phyloP scores from a whole-genome alignment of 2,113 vertebrate species.

The Vombatus ursinus region DNA sequence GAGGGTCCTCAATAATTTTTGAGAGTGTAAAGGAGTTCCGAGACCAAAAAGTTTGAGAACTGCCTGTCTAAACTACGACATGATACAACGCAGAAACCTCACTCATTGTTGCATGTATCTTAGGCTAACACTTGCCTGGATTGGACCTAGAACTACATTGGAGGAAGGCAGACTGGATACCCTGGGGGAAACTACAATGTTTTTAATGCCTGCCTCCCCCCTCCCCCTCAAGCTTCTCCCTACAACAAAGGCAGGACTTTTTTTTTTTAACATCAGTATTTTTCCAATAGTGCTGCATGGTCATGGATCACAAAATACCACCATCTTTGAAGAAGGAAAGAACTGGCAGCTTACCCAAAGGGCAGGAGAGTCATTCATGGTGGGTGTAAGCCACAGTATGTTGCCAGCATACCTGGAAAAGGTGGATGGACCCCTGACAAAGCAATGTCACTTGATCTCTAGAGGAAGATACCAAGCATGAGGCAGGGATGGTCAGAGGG shows the following conservation, averaged over 20 bases:
- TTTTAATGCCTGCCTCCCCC: background rate
- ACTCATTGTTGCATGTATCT: background rate
- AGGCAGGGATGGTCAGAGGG: background rate
- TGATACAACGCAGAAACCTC: background rate
- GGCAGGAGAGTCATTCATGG: background rate
- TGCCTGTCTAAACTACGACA: background rate
- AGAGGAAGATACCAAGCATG: background rate
- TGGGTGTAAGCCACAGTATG: background rate
- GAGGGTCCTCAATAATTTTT: background rate
- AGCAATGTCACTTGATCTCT: background rate
- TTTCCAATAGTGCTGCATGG: background rate
- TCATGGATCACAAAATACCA: background rate
- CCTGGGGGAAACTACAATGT: background rate
- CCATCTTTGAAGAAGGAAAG: background rate
- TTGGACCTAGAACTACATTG: background rate
- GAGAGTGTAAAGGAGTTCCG: background rate
- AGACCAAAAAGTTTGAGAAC: background rate
- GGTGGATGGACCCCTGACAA: background rate
- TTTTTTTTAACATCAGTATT: background rate
- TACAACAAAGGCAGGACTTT: background rate
- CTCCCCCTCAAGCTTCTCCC: background rate
- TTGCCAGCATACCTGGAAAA: background rate
- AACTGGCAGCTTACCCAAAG: background rate
- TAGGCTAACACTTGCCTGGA: background rate
- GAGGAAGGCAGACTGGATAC: too few species aligned